Conservation (phyloP, 2,797 vertebrate species). For the Parotocinclus haroldoi region DNA sequence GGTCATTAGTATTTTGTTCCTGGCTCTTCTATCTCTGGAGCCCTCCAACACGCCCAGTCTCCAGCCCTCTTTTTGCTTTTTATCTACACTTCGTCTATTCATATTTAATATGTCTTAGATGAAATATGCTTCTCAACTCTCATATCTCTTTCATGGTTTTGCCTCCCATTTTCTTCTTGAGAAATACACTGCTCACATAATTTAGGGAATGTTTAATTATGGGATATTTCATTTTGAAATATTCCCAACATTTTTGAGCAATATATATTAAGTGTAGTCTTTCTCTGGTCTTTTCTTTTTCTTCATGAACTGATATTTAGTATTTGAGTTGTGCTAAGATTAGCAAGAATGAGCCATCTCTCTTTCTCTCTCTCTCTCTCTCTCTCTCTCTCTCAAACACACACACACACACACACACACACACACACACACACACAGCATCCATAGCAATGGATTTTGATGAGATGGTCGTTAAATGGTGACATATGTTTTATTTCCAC, state of each 20-base stretch:
- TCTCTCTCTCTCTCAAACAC: too few relatives aligned
- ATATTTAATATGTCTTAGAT: slow-evolving; percentile 58
- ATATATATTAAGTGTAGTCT: background rate
- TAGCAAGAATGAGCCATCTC: background rate
- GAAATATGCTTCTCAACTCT: slow-evolving; percentile 52
- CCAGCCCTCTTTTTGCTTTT: slow-evolving; percentile 23
- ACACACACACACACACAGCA: too few relatives aligned
- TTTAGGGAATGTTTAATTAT: too few relatives aligned
- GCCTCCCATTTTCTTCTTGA: slow-evolving; percentile 14
- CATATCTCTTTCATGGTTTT: slow-evolving; percentile 9
- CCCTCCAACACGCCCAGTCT: slow-evolving; percentile 21
- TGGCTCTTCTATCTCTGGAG: slow-evolving; percentile 46
- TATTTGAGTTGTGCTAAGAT: slow-evolving; percentile 7
- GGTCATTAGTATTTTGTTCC: slow-evolving; percentile 60
- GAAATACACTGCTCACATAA: slow-evolving; percentile 32
- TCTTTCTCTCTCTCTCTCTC: too few relatives aligned
- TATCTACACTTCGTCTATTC: slow-evolving; percentile 48
- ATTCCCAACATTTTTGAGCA: too few relatives aligned
- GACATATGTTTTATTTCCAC: too few relatives aligned
- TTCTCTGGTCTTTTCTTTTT: background rate
- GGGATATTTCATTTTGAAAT: too few relatives aligned
- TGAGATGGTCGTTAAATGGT: too few relatives aligned
- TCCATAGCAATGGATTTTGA: too few relatives aligned
- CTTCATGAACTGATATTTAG: background rate
- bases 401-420: too few relatives aligned